Evolutionary conservation across 2,888 invertebrate genomes (phyloP).

Genomic region (Leucoma salicis): DNA sequence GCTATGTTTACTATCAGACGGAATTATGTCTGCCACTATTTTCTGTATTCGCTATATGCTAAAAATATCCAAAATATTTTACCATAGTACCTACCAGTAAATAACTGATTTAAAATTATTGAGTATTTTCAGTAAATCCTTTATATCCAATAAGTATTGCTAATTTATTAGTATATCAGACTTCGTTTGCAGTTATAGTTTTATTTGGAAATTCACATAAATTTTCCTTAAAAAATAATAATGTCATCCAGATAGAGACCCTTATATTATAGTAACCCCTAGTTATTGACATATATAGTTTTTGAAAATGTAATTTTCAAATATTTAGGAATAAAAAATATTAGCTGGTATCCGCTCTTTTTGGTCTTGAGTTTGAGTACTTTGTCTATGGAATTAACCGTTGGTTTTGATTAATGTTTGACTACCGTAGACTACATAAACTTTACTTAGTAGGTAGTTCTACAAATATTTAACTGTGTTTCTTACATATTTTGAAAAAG

Average conservation of each 20-base stretch:
- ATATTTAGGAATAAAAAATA: constrained; percentile 10
- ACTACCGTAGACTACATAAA: constrained; percentile 23
- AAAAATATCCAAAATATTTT: too few species aligned
- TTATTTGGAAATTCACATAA: too few species aligned
- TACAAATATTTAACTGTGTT: constrained; percentile 23
- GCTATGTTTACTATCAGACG: too few species aligned
- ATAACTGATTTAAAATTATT: too few species aligned
- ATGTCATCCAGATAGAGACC: neutral
- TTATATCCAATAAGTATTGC: too few species aligned
- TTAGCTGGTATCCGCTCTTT: constrained; percentile 9
- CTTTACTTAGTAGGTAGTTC: constrained; percentile 27
- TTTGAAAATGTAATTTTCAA: neutral
- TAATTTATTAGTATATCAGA: neutral
- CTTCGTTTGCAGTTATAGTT: neutral
- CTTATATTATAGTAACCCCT: neutral
- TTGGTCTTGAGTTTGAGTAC: constrained; percentile 13
- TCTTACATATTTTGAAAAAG: constrained; percentile 2
- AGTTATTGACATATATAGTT: neutral
- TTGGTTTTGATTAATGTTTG: constrained; percentile 13
- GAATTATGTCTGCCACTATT: too few species aligned
- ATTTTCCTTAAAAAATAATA: neutral
- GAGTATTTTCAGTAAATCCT: too few species aligned
- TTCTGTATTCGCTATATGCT: too few species aligned
- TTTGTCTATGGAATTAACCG: constrained; percentile 15
- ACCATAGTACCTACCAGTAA: too few species aligned